These are phyloP conservation scores for Geophilus truncorum DNA, from an alignment of 2,888 invertebrate species.

Conservation along the genomic window DNA sequence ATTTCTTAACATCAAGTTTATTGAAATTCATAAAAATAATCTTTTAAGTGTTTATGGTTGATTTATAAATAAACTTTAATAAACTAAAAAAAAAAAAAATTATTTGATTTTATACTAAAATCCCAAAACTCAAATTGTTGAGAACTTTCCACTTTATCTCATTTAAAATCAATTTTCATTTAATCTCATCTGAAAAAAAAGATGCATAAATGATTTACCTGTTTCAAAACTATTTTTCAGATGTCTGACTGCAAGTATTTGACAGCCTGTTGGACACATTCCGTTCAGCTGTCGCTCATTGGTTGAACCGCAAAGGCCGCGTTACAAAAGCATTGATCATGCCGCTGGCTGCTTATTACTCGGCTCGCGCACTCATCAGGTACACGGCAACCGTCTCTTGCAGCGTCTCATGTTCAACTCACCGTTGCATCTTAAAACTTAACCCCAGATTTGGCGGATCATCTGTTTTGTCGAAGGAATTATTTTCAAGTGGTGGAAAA, in stretches of 20 bases:
- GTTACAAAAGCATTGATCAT: not conserved
- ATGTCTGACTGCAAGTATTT: not conserved
- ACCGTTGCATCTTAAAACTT: not conserved
- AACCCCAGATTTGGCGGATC: not conserved
- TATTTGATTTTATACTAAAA: too few relatives aligned
- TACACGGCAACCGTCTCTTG: not conserved
- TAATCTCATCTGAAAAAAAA: too few relatives aligned
- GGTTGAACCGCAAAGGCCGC: not conserved
- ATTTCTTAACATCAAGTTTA: too few relatives aligned
- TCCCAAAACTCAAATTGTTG: too few relatives aligned
- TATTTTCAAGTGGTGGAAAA: not conserved
- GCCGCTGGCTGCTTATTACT: not conserved
- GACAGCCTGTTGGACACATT: not conserved
- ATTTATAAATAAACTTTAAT: too few relatives aligned
- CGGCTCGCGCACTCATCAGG: not conserved
- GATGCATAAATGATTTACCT: not conserved
- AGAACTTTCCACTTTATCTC: too few relatives aligned
- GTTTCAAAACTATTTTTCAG: not conserved
- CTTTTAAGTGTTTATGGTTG: too few relatives aligned
- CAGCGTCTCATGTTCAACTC: not conserved
- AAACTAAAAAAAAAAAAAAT: too few relatives aligned
- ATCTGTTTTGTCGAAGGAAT: not conserved
- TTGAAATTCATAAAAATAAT: too few relatives aligned
- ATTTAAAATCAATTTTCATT: not conserved
- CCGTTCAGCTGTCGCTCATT: not conserved